A percentile compares a stretch with the other conserved stretches of the same genome.
These are phyloP conservation scores for Caenorhabditis macrosperma DNA, from an alignment of 2,888 invertebrate species.

Conservation along the genomic window DNA sequence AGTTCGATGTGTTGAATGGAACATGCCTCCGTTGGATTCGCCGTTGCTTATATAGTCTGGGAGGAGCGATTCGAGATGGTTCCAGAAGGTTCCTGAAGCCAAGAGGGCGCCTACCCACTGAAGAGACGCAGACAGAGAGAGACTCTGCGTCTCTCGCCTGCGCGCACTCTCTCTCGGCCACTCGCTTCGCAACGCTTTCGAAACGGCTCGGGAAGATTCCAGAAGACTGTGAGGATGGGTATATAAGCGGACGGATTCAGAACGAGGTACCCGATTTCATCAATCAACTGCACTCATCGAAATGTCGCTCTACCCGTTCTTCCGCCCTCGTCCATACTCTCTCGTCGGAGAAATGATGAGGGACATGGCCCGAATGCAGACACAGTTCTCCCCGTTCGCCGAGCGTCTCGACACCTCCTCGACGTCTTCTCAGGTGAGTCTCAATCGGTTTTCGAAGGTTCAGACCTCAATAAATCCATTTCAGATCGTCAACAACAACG, in stretches of 20 bases:
- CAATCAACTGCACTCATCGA: not conserved
- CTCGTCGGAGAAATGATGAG: conserved; percentile 40
- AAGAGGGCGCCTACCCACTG: not conserved
- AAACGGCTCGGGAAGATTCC: conserved; percentile 34
- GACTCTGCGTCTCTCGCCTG: conserved; percentile 15
- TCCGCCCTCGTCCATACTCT: conserved; percentile 21
- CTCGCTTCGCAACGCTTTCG: conserved; percentile 1
- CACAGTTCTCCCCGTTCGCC: conserved; percentile 16
- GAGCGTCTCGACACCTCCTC: not conserved
- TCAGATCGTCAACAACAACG: conserved; percentile 31
- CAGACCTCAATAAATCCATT: not conserved
- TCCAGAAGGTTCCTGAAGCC: conserved; percentile 6
- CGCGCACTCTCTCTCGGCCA: not conserved
- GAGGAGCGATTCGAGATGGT: conserved; percentile 15
- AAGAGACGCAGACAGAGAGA: conserved; percentile 30
- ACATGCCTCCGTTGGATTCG: not conserved
- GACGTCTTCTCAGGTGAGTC: conserved; percentile 37
- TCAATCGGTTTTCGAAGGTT: too few species aligned
- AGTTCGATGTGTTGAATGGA: conserved; percentile 12
- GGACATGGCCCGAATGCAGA: conserved; percentile 39
- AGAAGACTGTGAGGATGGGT: conserved; percentile 8
- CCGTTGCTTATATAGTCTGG: conserved; percentile 11
- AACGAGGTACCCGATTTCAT: too few species aligned
- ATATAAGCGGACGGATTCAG: conserved; percentile 22
- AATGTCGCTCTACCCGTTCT: conserved; percentile 36